Conservation (phyloP, 2,113 vertebrate genomes). For the Excalfactoria chinensis region DNA sequence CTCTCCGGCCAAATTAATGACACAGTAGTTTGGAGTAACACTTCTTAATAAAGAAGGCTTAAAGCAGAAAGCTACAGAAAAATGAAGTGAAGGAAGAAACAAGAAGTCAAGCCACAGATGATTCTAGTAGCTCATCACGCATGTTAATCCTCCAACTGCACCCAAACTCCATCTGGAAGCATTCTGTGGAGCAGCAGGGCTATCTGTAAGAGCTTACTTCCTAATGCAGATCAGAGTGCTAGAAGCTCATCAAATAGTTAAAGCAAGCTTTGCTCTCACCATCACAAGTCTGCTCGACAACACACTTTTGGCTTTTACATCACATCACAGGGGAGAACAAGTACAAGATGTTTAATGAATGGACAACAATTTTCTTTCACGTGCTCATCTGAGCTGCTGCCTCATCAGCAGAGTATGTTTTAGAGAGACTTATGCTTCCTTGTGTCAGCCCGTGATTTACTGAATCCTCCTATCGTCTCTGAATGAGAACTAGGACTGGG, state of each 20-base stretch:
- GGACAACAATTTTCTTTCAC: neutral
- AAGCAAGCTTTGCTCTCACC: neutral
- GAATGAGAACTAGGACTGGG: accelerated
- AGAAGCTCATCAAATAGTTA: neutral
- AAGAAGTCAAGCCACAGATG: neutral
- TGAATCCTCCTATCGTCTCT: neutral
- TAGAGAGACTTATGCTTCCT: neutral
- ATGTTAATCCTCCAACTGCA: neutral
- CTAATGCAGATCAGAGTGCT: neutral
- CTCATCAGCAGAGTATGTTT: neutral
- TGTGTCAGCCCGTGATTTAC: neutral
- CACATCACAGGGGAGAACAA: neutral
- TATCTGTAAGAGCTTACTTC: neutral
- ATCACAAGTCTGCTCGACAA: neutral
- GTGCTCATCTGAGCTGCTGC: neutral
- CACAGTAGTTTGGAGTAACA: neutral
- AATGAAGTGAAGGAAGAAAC: neutral
- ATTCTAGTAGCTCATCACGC: neutral
- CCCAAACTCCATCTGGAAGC: neutral
- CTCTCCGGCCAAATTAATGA: constrained; percentile 28
- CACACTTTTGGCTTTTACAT: neutral
- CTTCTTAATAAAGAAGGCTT: neutral
- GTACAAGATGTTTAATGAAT: neutral
- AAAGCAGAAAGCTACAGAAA: neutral
- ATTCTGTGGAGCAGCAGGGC: neutral